Evolutionary conservation across 2,888 invertebrate species (phyloP), one percentile per base, ranked within the genome.

Genomic region (Brachynemurus nebulosus): DNA sequence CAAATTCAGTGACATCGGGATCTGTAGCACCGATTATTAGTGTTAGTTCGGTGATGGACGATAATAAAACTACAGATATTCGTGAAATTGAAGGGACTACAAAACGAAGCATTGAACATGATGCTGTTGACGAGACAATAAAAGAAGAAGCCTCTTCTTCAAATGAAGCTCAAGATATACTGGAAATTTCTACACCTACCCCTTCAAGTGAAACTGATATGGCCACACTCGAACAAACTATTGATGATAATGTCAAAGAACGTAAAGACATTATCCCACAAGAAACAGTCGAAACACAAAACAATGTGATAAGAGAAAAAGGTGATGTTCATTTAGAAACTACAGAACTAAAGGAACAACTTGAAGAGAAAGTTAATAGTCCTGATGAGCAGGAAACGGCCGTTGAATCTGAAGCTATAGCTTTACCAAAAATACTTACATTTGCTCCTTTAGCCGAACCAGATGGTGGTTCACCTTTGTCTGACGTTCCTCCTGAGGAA

Each of bases 31-130:
- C 80, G 60, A 70, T 77, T 47, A 82, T 81, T 56, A 81, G 80
- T 67, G 80, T 81, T 48, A 81, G 79, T 67, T 78, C 80, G 21
- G 81, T 76, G 52, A 73, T 73, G 40, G 80, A 80, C 54, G 79
- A 80, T 46, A 57, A 57, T 45, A 57, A 57, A 45, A 57, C 52
- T 18, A 20, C n/a, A 12, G 37, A 37, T 37, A 20, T 37, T 12
- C 12, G 33, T 33, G 33, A 33, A 9, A 33, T 19, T 30, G 33
- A 30, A 4, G 35, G n/a, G n/a, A n/a, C n/a, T n/a, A 25, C 37
- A 43, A 44, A 41, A 16, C 16, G 47, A 27, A n/a, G 35, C 19
- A 11, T 17, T 34, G 38, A 33, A 25, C 23, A n/a, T 14, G 17
- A 44, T 6, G n/a, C n/a, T 23, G 14, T 12, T 6, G 30, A 30